Evolutionary conservation across 2,888 invertebrate species (phyloP), one percentile per base, ranked within the genome.

Genomic region (Drosophila paracracens): DNA sequence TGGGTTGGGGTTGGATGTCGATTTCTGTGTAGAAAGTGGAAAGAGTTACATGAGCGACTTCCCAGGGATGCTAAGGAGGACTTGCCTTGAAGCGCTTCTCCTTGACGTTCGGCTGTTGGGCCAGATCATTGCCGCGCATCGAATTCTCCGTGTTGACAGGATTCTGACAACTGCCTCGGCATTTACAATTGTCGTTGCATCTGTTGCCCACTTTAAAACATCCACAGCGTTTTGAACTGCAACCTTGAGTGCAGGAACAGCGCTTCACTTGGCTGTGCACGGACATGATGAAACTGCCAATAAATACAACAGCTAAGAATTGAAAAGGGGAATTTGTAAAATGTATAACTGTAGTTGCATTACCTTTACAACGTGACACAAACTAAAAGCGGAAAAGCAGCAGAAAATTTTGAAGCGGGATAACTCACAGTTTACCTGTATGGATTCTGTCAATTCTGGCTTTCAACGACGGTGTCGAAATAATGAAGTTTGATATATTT

Each of bases 201-300:
- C 8, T 50, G 18, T 18, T 18, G 18, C 50, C 50, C 4, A 2
- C 29, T 27, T 27, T 27, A 4, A 3, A 18, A 10, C 18, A 50
- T 18, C 29, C 50, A 29, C 50, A 50, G 29, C 50, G 29, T 29
- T 50, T 50, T 1, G 50, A 25, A 10, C 29, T 50, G 50, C 50
- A 50, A 18, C 29, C 18, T 3, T 2, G 18, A 10, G 18, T 27
- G 50, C 50, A 50, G 18, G 4, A 1, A 16, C 50, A 50, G 50
- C 29, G 50, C 2, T 50, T 29, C 50, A 27, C 0, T 0, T 4
- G 27, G 27, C 27, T 40, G 18, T 18, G 25, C 53, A 8, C 25
- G 0, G 64, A 54, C 74, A 69, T 70, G 7, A 18, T 38, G 7
- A 1, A 18, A 29, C 13, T 16, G 13, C 13, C 13, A 60, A 25